Evolutionary conservation across 2,888 invertebrate species (phyloP).

Genomic region (Belgica antarctica): DNA sequence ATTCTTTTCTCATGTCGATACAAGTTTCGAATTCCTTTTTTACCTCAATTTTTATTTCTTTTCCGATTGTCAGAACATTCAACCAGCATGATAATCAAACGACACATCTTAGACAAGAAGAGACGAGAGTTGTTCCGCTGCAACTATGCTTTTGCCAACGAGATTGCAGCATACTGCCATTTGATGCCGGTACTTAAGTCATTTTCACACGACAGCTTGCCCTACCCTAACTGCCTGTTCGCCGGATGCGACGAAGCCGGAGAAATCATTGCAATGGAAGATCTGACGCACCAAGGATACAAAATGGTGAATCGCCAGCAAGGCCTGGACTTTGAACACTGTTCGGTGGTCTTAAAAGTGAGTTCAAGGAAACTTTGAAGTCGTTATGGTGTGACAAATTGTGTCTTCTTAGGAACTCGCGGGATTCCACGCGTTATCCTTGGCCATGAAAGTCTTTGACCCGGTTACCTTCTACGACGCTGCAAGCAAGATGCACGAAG

Average conservation of each 20-base stretch:
- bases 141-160: slow-evolving; percentile 52
- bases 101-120: slow-evolving; percentile 51
- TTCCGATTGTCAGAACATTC: slow-evolving; percentile 44
- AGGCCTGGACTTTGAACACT: slow-evolving; percentile 49
- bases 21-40: slow-evolving; percentile 26
- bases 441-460: slow-evolving; percentile 50
- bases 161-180: slow-evolving; percentile 51
- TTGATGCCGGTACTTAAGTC: slow-evolving; percentile 50
- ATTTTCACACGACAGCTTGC: slow-evolving; percentile 45
- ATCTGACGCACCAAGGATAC: slow-evolving; percentile 50
- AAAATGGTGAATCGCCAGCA: slow-evolving; percentile 51
- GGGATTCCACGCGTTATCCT: slow-evolving; percentile 52
- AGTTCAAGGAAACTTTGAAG: neutral
- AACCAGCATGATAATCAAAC: slow-evolving; percentile 51
- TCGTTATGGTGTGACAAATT: neutral
- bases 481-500: slow-evolving; percentile 49
- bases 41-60: too few species aligned
- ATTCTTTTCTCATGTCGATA: too few species aligned
- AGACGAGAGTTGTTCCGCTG: slow-evolving; percentile 53
- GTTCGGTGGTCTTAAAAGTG: slow-evolving; percentile 52
- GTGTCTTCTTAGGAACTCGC: slow-evolving; percentile 50
- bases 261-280: slow-evolving; percentile 51
- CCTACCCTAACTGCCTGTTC: slow-evolving; percentile 51
- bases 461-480: slow-evolving; percentile 47
- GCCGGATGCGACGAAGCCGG: slow-evolving; percentile 46